A percentile compares a stretch with the other conserved stretches of the same genome.
These are phyloP conservation scores for Orchestes rusci DNA, from an alignment of 2,888 invertebrate species.

Conservation along the genomic window DNA sequence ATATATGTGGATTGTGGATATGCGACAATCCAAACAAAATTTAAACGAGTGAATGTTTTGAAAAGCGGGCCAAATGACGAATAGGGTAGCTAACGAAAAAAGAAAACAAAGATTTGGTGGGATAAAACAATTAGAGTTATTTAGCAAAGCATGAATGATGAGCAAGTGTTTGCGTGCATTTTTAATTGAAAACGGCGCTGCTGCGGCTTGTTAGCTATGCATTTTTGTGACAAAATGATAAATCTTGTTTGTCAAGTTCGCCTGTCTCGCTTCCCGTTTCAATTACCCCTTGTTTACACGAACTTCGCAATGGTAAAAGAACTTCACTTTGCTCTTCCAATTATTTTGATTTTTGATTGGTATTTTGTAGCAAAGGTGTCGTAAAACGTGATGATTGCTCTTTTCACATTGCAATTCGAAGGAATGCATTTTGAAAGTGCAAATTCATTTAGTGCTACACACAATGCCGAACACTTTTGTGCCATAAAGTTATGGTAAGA, in stretches of 20 bases:
- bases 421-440: no score
- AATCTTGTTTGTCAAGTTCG: constrained; percentile 23
- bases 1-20: no score
- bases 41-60: no score
- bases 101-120: constrained; percentile 17
- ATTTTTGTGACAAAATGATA: constrained; percentile 26
- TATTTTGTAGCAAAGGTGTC: no score
- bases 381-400: no score
- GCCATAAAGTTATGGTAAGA: constrained; percentile 20
- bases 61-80: constrained; percentile 10
- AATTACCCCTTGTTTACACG: constrained; percentile 20
- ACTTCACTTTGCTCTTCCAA: no score
- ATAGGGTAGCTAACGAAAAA: constrained; percentile 18
- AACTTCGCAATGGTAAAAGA: constrained; percentile 16
- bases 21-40: no score
- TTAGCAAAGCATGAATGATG: constrained; percentile 26
- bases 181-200: constrained; percentile 24
- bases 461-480: constrained; percentile 13
- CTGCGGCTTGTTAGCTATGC: constrained; percentile 24
- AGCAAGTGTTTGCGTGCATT: constrained; percentile 23
- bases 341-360: no score
- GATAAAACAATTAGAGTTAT: constrained; percentile 22
- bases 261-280: constrained; percentile 17
- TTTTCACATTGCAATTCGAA: no score
- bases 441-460: constrained; percentile 16